phyloP scores from a whole-genome alignment of 2,888 invertebrate genomes.

The Craniophora ligustri region DNA sequence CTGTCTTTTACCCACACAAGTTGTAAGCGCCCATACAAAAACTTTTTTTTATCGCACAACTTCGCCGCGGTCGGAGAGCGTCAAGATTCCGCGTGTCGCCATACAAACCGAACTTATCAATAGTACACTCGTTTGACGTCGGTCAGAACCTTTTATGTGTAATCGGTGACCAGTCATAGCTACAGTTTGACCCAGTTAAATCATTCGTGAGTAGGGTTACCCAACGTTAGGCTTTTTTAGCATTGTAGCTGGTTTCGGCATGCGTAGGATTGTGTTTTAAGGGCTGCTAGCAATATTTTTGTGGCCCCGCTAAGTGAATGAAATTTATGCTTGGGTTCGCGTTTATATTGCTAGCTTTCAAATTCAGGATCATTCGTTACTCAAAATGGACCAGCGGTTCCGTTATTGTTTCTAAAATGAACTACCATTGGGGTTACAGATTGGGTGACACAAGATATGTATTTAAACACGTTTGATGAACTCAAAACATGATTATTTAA shows the following conservation, averaged over 20 bases:
- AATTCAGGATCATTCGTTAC: no score
- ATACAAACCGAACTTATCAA: conserved; percentile 4
- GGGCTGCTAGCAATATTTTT: no score
- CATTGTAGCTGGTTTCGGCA: neutral
- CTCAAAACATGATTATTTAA: no score
- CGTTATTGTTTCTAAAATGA: no score
- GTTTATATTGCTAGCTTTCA: no score
- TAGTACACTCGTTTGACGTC: conserved; percentile 7
- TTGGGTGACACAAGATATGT: no score
- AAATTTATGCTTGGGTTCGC: no score
- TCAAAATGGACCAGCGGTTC: no score
- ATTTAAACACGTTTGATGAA: no score
- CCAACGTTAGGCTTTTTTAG: neutral
- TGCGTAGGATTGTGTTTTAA: no score
- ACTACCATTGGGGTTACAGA: no score
- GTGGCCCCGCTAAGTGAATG: no score
- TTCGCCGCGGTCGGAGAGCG: neutral
- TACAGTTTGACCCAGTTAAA: conserved; percentile 32
- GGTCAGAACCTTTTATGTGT: conserved; percentile 11
- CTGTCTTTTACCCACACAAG: neutral
- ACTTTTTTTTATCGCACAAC: conserved; percentile 14
- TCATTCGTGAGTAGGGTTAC: conserved; percentile 13
- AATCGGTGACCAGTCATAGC: conserved; percentile 6
- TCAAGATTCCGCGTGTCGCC: conserved; percentile 4
- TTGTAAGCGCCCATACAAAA: conserved; percentile 1